Base-by-base conservation (phyloP, 2,888 invertebrate genomes). In the Fabriciana adippe region DNA sequence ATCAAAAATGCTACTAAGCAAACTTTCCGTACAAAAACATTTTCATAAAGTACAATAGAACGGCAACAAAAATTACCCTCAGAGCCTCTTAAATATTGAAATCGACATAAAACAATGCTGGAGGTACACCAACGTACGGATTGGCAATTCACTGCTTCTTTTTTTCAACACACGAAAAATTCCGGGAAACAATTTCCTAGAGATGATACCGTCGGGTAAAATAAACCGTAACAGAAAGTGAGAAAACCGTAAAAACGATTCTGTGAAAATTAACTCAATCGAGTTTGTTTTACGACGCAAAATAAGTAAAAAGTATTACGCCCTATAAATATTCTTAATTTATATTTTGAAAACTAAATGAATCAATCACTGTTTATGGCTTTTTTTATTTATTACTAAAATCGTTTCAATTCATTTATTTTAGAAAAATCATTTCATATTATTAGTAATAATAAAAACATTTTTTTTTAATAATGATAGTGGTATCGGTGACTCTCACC, bases 141-240 rank as follows among this genome's bases (percentile, higher is more conserved):
- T 75, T 76, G 75, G 68, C 72, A 74, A 72, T 74, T 70, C 74
- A 72, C 71, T 69, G 73, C 80, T 82, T 80, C 82, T 86, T 70
- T 87, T 81, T 87, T 84, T 80, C 78, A 78, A 78, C 80, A 78
- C 80, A 79, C 79, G 72, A 87, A 86, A 84, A 81, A 84, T 87
- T 81, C 82, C 81, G 81, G 81, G 82, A 88, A 88, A 89, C 90
- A 89, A 90, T 90, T 87, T 90, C 81, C 86, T 82, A 81, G 87
- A 80, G 82, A 90, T 86, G 90, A 88, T 84, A 87, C 90, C 90
- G 81, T 75, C 75, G 90, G 90, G 90, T 86, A 81, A 88, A 87
- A 88, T 90, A 90, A 90, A 87, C 83, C 81, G 87, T 85, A 88
- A 88, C 88, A 86, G 82, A 84, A 84, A 85, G 84, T 84, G 88